Evolutionary conservation across 2,888 invertebrate species (phyloP).

Genomic region (Agrypnus murinus): DNA sequence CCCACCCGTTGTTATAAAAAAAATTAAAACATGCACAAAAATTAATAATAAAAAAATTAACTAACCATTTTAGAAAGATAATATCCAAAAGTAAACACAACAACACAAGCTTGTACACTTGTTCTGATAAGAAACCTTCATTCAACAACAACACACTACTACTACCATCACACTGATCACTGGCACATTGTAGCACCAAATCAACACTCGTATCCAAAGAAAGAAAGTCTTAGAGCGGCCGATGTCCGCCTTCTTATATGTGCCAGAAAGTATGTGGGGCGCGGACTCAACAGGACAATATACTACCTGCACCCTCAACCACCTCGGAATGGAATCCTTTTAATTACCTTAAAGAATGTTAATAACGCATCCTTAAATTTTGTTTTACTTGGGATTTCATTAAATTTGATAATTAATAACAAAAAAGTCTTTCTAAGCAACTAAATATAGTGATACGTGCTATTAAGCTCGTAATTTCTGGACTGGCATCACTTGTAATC

Average conservation of each 20-base stretch:
- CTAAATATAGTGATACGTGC: too few species aligned
- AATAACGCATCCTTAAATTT: too few species aligned
- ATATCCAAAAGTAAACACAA: slow-evolving; percentile 39
- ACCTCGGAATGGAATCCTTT: slow-evolving; percentile 21
- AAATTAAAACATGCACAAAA: too few species aligned
- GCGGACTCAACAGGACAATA: slow-evolving; percentile 49
- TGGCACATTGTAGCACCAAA: slow-evolving; percentile 50
- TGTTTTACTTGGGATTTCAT: too few species aligned
- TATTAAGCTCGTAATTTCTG: too few species aligned
- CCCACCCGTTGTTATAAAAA: too few species aligned
- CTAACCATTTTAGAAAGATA: slow-evolving; percentile 45
- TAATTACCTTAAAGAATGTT: slow-evolving; percentile 17
- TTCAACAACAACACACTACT: too few species aligned
- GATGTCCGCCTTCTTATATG: slow-evolving; percentile 59
- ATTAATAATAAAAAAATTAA: slow-evolving; percentile 4
- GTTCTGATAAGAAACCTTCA: slow-evolving; percentile 38
- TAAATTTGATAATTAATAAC: too few species aligned
- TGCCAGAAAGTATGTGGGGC: slow-evolving; percentile 57
- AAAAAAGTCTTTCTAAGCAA: too few species aligned
- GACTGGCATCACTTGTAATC: too few species aligned
- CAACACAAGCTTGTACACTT: slow-evolving; percentile 37
- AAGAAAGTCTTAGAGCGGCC: slow-evolving; percentile 60
- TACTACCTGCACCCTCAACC: slow-evolving; percentile 40
- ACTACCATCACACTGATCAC: slow-evolving; percentile 55
- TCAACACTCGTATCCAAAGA: slow-evolving; percentile 52